Evolutionary conservation across 2,888 invertebrate genomes (phyloP), one percentile per base, ranked within the genome.

Genomic region (Apotomis turbidana): DNA sequence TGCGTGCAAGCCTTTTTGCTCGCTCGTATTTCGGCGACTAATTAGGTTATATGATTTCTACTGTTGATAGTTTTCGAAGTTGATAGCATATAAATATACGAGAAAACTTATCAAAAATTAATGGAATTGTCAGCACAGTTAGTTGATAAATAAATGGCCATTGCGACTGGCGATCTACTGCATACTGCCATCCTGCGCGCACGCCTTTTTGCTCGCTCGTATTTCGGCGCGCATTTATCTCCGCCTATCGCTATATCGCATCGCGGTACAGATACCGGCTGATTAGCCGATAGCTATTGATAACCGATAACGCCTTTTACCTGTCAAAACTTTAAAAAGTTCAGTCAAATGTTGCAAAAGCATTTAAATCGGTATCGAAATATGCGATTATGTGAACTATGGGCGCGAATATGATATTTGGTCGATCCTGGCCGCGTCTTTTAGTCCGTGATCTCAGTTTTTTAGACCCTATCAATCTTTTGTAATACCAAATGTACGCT

Each of bases 161-260:
- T 44, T 3, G 27, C 9, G 38, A 69, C 36, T 76, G 70, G 63
- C 66, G 70, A 62, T 58, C 52, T 80, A 36, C 71, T n/a, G 84
- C 84, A 88, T 83, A 80, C 36, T 5, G 10, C 80, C 79, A 54
- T 86, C 85, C 82, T 67, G 78, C 84, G 85, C 81, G 83, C 83
- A 86, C 84, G 80, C 83, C 90, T 90, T 90, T 91, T 91, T 90
- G 90, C 84, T 85, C 85, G 75, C 83, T 81, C 85, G 90, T 92
- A 92, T 92, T 92, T 93, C 87, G 93, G 93, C 83, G 77, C 77
- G 83, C 86, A 85, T 90, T 90, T 92, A 91, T 91, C 91, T 88
- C 41, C 80, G 77, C 84, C 86, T 87, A 89, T 89, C 89, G 70
- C 52, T 64, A 89, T 64, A 89, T 90, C 91, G 88, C 83, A 79